Conservation (phyloP, 2,113 vertebrate genomes). For the Psilopogon haemacephalus region DNA sequence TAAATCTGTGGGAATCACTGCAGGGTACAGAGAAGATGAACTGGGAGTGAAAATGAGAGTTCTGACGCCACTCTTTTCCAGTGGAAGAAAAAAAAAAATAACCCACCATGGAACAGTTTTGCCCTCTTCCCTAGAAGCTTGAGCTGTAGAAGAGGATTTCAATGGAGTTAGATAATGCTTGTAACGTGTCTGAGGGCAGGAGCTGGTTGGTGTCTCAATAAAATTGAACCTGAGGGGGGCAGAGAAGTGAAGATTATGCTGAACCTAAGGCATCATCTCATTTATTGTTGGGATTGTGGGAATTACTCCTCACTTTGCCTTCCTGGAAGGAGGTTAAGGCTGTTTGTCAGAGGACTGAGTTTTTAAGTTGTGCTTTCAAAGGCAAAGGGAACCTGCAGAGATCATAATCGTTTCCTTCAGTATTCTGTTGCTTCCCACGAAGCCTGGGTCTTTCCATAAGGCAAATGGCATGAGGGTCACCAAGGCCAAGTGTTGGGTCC, state of each 20-base stretch:
- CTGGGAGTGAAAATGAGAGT: neutral
- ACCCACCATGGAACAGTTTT: neutral
- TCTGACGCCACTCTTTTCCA: no score
- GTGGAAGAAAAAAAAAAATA: no score
- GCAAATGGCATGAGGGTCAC: no score
- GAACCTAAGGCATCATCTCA: neutral
- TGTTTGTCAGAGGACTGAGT: neutral
- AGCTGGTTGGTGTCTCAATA: no score
- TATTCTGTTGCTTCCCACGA: no score
- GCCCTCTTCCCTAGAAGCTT: neutral
- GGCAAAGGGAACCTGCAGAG: neutral
- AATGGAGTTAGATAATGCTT: neutral
- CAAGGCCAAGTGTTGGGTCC: no score
- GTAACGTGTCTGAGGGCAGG: neutral
- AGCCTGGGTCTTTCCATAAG: no score
- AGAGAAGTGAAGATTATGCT: neutral
- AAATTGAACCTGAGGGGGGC: no score
- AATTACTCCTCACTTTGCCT: neutral
- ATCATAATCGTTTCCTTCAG: no score
- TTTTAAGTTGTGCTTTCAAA: neutral
- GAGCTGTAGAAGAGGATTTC: neutral
- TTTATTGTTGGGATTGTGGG: neutral
- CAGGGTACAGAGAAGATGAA: neutral
- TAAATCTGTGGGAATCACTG: fast-evolving
- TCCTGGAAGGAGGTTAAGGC: fast-evolving